Conservation (phyloP, 2,113 vertebrate genomes). For the Nerophis lumbriciformis region DNA sequence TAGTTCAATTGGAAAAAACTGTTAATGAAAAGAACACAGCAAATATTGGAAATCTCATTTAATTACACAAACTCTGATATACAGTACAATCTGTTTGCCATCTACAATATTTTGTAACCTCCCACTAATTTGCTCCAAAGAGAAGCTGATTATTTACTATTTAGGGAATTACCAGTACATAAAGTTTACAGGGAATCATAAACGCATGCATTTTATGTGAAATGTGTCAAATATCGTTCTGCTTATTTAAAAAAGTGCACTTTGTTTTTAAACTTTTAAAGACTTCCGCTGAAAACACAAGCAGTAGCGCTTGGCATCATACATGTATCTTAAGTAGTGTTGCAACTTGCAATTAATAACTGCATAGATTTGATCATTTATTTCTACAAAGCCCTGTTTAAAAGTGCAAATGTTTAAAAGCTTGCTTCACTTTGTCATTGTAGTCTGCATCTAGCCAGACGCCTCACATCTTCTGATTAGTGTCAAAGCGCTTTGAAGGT, state of each 20-base stretch:
- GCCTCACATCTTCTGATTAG: slow-evolving; percentile 54
- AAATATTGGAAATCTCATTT: background rate
- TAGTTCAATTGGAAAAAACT: background rate
- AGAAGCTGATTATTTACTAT: slow-evolving; percentile 23
- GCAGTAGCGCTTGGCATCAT: background rate
- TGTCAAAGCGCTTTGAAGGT: too few relatives aligned
- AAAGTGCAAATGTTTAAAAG: background rate
- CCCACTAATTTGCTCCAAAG: background rate
- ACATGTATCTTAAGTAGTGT: background rate
- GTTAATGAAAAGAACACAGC: background rate
- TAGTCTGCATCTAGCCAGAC: too few relatives aligned
- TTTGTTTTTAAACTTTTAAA: background rate
- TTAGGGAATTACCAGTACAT: slow-evolving; percentile 11
- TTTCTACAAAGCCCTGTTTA: background rate
- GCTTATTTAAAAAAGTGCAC: background rate
- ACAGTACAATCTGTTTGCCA: background rate
- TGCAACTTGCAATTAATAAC: background rate
- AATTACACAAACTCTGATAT: background rate
- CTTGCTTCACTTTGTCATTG: background rate
- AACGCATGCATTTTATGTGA: slow-evolving; percentile 11
- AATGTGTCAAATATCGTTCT: background rate
- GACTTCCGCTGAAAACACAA: background rate
- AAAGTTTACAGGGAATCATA: background rate
- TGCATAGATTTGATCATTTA: background rate
- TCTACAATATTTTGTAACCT: background rate